Conservation (phyloP, 1,140 invertebrate species). For the Ostrea denselamellosa region DNA sequence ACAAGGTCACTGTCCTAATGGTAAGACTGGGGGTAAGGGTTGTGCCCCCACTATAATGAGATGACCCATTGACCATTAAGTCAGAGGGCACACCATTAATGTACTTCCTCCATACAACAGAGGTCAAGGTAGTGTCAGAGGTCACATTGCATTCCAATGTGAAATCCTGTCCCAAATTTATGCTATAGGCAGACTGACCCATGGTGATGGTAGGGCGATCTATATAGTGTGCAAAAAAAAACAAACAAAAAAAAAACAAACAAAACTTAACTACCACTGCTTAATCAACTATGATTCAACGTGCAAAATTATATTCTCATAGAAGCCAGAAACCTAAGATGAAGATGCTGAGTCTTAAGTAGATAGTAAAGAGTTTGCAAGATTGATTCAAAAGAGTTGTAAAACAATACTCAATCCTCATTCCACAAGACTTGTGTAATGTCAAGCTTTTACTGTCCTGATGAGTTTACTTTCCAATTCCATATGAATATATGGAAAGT, state of each 20-base stretch:
- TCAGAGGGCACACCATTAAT: constrained; percentile 18
- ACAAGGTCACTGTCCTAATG: neutral
- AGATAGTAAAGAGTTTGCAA: neutral
- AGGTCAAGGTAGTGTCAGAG: constrained; percentile 23
- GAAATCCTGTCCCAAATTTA: constrained; percentile 29
- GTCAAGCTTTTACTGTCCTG: neutral
- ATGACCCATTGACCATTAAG: constrained; percentile 10
- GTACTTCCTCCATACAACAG: constrained; percentile 41
- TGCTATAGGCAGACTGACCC: constrained; percentile 33
- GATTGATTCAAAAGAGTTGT: neutral
- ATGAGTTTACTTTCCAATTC: neutral
- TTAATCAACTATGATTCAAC: neutral
- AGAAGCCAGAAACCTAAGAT: neutral
- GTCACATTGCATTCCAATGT: constrained; percentile 50
- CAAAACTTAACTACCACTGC: neutral
- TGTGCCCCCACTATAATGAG: constrained; percentile 43
- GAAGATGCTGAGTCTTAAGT: neutral
- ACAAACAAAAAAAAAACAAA: neutral
- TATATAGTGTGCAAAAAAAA: neutral
- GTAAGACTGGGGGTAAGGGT: constrained; percentile 15
- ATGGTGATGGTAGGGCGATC: constrained; percentile 38
- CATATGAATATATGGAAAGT: neutral
- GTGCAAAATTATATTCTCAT: neutral
- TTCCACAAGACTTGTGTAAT: neutral
- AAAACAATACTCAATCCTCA: neutral